A percentile compares a stretch with the other conserved stretches of the same genome.
Evolutionary conservation across 2,113 vertebrate genomes (phyloP).

Genomic region (Myanophis thanlyinensis): DNA sequence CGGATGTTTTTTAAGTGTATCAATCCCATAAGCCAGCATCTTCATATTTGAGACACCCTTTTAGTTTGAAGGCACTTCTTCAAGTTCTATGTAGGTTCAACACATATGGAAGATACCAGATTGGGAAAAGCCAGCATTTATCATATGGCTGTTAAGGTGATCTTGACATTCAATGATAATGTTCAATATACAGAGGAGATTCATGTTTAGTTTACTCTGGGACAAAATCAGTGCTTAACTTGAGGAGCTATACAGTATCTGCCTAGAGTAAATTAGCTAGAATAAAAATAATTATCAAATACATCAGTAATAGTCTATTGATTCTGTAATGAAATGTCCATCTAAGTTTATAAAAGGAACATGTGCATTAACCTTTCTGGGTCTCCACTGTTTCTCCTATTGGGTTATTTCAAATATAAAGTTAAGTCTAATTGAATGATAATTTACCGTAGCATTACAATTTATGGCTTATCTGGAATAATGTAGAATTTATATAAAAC

Average conservation of each 20-base stretch:
- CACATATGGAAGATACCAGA: not conserved
- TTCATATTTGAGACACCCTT: not conserved
- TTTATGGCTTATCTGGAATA: slow-evolving; percentile 66
- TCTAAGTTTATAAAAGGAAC: slow-evolving; percentile 54
- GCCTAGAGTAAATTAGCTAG: slow-evolving; percentile 37
- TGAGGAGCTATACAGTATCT: slow-evolving; percentile 12
- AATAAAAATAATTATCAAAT: slow-evolving; percentile 59
- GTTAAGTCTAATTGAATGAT: slow-evolving; percentile 63
- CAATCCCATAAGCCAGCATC: not conserved
- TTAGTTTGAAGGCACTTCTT: not conserved
- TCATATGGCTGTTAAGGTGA: not conserved
- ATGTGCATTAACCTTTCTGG: slow-evolving; percentile 39
- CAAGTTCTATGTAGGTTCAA: not conserved
- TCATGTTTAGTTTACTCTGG: slow-evolving; percentile 3
- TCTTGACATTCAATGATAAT: not conserved
- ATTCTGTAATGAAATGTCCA: slow-evolving; percentile 59
- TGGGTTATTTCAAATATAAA: slow-evolving; percentile 40
- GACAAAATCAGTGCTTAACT: not conserved
- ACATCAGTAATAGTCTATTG: slow-evolving; percentile 43
- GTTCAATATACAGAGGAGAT: slow-evolving; percentile 1
- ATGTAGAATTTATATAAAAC: slow-evolving; percentile 63
- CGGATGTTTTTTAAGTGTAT: not conserved
- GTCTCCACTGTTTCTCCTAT: slow-evolving; percentile 37
- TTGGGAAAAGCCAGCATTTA: not conserved
- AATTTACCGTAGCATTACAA: slow-evolving; percentile 68